Percentiles rank a stretch among this genome's conserved stretches.
Evolutionary conservation across 53 echinoderm and acorn worm species (phyloP).

Genomic region (Pentamera pediparva): DNA sequence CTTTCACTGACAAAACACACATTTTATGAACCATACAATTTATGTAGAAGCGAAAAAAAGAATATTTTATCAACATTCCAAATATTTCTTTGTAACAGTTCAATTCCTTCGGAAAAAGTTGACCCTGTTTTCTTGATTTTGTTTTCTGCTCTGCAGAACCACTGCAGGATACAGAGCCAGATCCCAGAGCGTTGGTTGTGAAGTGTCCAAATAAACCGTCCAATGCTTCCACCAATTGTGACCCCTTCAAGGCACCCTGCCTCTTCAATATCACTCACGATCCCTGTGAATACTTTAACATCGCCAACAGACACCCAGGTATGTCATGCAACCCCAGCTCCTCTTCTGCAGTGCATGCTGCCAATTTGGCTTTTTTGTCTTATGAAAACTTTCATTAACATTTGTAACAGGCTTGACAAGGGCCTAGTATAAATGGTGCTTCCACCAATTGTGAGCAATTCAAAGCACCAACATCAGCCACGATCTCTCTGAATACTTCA

Average conservation of each 20-base stretch:
- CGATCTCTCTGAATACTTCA: conserved; percentile 66
- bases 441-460: conserved; percentile 59
- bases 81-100: background rate
- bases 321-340: background rate
- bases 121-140: background rate
- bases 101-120: background rate
- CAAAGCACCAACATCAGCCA: conserved; percentile 53
- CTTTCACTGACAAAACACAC: no score
- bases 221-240: conserved; percentile 58
- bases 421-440: no score
- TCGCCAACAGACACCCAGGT: conserved; percentile 58
- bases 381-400: no score
- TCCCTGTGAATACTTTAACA: conserved; percentile 65
- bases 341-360: no score
- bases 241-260: conserved; percentile 52
- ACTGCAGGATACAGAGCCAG: conserved; percentile 10
- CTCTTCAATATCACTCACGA: conserved; percentile 55
- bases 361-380: no score
- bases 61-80: background rate
- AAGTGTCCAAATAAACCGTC: conserved; percentile 52
- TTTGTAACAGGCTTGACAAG: no score
- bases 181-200: conserved; percentile 43
- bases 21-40: no score
- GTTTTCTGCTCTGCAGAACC: background rate
- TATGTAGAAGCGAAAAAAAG: background rate